Evolutionary conservation across 1,140 invertebrate genomes (phyloP), one percentile per base, ranked within the genome.

Genomic region (Achatina immaculata): DNA sequence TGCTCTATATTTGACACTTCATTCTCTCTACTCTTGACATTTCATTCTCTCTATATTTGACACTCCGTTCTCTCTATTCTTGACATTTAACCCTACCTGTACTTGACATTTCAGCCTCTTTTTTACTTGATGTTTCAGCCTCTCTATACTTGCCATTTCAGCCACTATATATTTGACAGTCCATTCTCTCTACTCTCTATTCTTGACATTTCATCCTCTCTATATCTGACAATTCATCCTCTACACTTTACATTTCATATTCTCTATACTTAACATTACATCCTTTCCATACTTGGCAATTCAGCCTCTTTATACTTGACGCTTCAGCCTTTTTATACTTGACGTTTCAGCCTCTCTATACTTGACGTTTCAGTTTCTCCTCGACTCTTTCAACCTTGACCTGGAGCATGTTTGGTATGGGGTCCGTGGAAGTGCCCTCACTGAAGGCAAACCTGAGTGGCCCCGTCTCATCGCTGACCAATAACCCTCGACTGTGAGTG

Each of bases 341-440:
- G 19, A 19, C 43, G 7, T 7, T 45, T 45, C 43, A 45, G 7
- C 43, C 7, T 9, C 19, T 45, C 7, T 9, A 19, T 45, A 9
- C 7, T 45, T 19, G 7, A 45, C 19, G 43, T 62, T 34, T 28
- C 58, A 85, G 85, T 51, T 82, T 84, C 38, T 73, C 79, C 7
- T n/a, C 48, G 4, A 87, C 85, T 2, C 45, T 85, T 28, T 85
- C 81, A 43, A 78, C 84, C 0, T 48, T 88, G 24, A 81, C 85
- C 0, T 88, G 86, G 86, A 84, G 82, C 24, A 72, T 87, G 65
- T 83, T 88, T 66, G 85, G 87, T 11, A 85, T 88, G 82, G 86
- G 87, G 11, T 72, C 75, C 7, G 55, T 77, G 28, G 77, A 83
- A 16, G 81, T 81, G 0, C 86, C 86, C 2, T 62, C 71, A 16